Evolutionary conservation across 2,113 vertebrate genomes (phyloP), one percentile per base, ranked within the genome.

Genomic region (Eulacestoma nigropectus): DNA sequence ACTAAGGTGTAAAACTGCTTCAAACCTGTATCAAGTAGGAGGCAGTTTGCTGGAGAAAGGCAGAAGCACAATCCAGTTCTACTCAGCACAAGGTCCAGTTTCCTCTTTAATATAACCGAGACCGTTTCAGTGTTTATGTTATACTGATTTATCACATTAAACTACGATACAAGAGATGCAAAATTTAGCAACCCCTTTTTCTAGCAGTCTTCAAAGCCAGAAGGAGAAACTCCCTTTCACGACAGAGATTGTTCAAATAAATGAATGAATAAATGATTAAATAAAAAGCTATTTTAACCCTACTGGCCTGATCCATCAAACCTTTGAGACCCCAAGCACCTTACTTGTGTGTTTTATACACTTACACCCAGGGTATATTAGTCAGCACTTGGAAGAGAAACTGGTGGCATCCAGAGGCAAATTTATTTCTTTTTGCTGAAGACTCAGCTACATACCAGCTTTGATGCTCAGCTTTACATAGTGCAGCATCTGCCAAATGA

Each of bases 271-370:
- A 53, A 86, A 63, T 50, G 1, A 76, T 83, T 80, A 69, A 80
- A 80, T 77, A 62, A 81, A 91, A 89, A 84, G 25, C 42, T 65
- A 57, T 85, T 92, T 92, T 42, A 62, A 32, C 26, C 63, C 70
- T 53, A 39, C 22, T 79, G 44, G 33, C 19, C 35, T 53, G 78
- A 76, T 85, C 41, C 37, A 85, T 30, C 37, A 62, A 13, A 49
- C 7, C 59, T 85, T 29, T 50, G 32, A 53, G 26, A 49, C 8
- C 32, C 59, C 59, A 52, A 80, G 79, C 49, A 79, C 19, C 29
- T 82, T 52, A 41, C 14, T 39, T 73, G 32, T 50, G 10, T 11
- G 8, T 53, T 87, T 37, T 53, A 60, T 11, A 30, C 16, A n/a
- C 11, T 60, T 64, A 64, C 46, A 65, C 14, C 16, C 32, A 46